These are phyloP conservation scores for Trachemys scripta DNA, from an alignment of 2,113 vertebrate genomes.

Conservation along the genomic window DNA sequence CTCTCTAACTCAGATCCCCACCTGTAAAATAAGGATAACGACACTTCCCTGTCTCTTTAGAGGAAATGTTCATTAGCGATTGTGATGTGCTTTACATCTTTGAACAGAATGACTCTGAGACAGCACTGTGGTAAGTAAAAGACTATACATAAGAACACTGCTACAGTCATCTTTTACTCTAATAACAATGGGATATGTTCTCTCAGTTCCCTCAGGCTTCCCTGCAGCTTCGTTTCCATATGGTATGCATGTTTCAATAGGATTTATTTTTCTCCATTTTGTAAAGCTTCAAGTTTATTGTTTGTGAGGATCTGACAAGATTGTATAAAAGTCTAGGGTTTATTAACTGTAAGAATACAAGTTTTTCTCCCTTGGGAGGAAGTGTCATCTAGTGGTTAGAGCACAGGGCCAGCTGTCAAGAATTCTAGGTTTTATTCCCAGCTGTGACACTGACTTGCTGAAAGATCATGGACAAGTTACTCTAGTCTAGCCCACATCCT, in stretches of 20 bases:
- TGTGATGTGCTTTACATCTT: background rate
- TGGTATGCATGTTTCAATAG: background rate
- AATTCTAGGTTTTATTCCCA: constrained; percentile 36
- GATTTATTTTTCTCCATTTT: background rate
- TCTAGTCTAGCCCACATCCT: background rate
- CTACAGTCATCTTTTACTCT: background rate
- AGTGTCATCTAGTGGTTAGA: background rate
- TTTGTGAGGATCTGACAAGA: background rate
- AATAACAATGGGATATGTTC: background rate
- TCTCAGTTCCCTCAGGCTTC: background rate
- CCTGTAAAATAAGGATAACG: background rate
- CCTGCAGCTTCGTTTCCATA: background rate
- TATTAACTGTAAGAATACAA: background rate
- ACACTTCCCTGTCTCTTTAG: background rate
- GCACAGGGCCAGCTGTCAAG: background rate
- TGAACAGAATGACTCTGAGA: background rate
- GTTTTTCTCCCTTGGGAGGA: constrained; percentile 16
- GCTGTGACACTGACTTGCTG: constrained; percentile 11
- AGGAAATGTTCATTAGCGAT: background rate
- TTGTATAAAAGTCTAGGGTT: background rate
- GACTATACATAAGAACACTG: background rate
- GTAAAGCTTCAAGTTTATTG: constrained; percentile 1
- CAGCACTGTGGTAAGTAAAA: background rate
- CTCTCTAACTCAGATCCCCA: background rate
- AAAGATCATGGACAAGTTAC: background rate